Evolutionary conservation across 2,888 invertebrate species (phyloP).

Genomic region (Alentia gelatinosa): DNA sequence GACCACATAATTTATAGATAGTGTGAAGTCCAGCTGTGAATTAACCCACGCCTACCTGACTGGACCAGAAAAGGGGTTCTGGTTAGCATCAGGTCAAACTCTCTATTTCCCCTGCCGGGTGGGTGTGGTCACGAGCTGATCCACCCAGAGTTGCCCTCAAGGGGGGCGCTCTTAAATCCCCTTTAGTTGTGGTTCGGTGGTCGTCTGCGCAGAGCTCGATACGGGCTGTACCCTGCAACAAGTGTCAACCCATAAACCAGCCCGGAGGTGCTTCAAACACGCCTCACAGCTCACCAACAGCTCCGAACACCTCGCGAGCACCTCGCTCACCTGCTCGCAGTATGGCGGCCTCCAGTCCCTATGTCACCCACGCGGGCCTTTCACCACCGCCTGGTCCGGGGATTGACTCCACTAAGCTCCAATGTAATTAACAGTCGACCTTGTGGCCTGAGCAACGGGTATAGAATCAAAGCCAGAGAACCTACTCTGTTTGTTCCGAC

Average conservation of each 20-base stretch:
- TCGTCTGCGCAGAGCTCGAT: not conserved
- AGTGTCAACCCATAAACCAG: not conserved
- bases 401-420: too few relatives aligned
- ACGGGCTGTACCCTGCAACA: not conserved
- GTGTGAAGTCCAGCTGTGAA: not conserved
- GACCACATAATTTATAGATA: not conserved
- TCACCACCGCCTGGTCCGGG: too few relatives aligned
- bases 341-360: too few relatives aligned
- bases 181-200: not conserved
- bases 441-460: too few relatives aligned
- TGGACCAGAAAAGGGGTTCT: not conserved
- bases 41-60: not conserved
- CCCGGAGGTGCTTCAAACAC: not conserved
- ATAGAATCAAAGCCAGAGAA: too few relatives aligned
- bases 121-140: not conserved
- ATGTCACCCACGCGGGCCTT: too few relatives aligned
- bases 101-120: not conserved
- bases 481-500: too few relatives aligned
- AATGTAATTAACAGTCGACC: too few relatives aligned
- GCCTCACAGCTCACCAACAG: not conserved
- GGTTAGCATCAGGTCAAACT: not conserved
- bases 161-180: not conserved
- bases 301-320: not conserved
- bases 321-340: not conserved
- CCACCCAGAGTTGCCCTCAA: not conserved